Evolutionary conservation across 1,140 invertebrate species (phyloP), one percentile per base, ranked within the genome.

Genomic region (Tetramorium alpestre): DNA sequence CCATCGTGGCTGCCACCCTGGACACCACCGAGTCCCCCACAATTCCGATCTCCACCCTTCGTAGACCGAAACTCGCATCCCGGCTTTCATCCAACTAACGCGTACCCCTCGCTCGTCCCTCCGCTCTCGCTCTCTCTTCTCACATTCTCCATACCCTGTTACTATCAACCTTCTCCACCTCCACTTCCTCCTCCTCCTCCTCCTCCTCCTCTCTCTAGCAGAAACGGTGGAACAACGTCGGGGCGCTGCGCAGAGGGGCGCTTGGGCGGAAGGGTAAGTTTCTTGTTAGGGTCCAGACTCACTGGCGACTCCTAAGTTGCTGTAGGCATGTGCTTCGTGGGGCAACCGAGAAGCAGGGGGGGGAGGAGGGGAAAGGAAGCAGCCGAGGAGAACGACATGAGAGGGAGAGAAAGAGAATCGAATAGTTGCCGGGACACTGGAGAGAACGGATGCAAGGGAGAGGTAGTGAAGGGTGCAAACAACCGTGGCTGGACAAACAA

Each of bases 251-350:
- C 75, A 67, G 70, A 85, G 88, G 81, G 89, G 86, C 72, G 90
- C 89, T 82, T 88, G 90, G 78, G 89, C 92, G 87, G 93, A 93
- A 93, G 93, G 91, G 93, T 93, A 93, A 94, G 94, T 95, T 95
- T 95, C 94, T 95, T 95, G 94, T 95, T 95, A 95, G 94, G 94
- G 93, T 95, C 93, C 94, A 95, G 94, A 95, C 94, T 92, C 91
- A 93, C 92, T 91, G 94, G 94, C 94, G 94, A 94, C 94, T 91
- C 88, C 89, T 77, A 78, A 87, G 89, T 91, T 86, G 80, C 87
- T 89, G 62, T 89, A 86, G 89, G 90, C 85, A 87, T 89, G 87
- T 91, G 88, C 70, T 88, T 67, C 54, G 18, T 25, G 33, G 3
- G 11, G 49, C 64, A n/a, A 58, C 49, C 58, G 41, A 25, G 72